Evolutionary conservation across 2,888 invertebrate genomes (phyloP).

Genomic region (Netelia fuscicornis): DNA sequence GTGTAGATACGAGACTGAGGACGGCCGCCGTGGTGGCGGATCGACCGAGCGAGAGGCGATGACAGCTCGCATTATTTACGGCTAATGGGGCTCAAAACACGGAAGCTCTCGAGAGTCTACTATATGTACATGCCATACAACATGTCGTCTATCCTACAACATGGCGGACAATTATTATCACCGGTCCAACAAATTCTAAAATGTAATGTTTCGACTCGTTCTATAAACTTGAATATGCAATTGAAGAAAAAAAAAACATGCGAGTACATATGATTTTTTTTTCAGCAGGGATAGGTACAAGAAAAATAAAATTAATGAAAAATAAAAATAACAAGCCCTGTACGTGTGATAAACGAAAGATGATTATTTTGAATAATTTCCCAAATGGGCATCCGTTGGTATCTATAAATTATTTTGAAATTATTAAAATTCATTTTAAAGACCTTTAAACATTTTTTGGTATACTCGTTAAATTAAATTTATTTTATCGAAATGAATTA

Average conservation of each 20-base stretch:
- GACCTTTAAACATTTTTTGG: not conserved
- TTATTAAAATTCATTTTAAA: not conserved
- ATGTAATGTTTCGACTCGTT: not conserved
- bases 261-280: too few relatives aligned
- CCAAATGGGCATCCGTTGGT: too few relatives aligned
- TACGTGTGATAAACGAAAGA: too few relatives aligned
- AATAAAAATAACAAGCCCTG: not conserved
- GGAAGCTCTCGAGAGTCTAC: constrained; percentile 74
- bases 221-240: not conserved
- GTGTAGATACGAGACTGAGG: constrained; percentile 60
- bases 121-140: not conserved
- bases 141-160: constrained; percentile 4
- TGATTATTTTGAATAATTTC: too few relatives aligned
- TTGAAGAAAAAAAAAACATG: too few relatives aligned
- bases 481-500: not conserved
- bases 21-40: constrained; percentile 26
- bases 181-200: constrained; percentile 22
- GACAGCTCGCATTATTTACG: constrained; percentile 80
- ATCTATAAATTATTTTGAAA: not conserved
- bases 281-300: not conserved
- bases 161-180: constrained; percentile 30
- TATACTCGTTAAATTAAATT: too few relatives aligned
- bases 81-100: constrained; percentile 80
- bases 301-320: not conserved
- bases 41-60: constrained; percentile 64